These are phyloP conservation scores for Oreochromis spilurus DNA, from an alignment of 2,113 vertebrate species.

Conservation along the genomic window DNA sequence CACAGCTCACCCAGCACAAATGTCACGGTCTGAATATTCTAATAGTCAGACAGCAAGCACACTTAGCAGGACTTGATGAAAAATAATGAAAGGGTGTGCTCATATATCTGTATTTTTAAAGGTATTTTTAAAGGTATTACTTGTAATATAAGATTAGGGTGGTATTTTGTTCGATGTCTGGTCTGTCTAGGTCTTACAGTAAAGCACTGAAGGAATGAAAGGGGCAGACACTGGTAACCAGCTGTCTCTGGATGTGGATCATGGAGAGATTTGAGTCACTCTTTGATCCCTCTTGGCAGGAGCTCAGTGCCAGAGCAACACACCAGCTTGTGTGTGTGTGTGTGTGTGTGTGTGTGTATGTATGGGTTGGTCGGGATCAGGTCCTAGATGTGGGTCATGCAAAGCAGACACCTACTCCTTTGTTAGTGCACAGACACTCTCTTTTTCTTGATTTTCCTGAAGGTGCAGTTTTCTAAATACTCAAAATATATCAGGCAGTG, in stretches of 20 bases:
- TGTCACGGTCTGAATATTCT: not conserved
- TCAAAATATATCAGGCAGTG: not conserved
- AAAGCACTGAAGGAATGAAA: conserved; percentile 15
- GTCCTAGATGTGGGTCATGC: conserved; percentile 48
- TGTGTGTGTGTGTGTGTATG: not conserved
- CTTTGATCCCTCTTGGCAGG: conserved; percentile 47
- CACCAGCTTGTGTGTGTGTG: not conserved
- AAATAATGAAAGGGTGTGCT: not conserved
- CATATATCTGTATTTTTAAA: not conserved
- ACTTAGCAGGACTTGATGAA: not conserved
- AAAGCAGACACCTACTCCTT: not conserved
- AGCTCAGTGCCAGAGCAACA: not conserved
- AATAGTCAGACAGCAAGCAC: not conserved
- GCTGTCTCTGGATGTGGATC: conserved; percentile 56
- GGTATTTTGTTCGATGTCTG: not conserved
- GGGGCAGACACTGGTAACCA: not conserved
- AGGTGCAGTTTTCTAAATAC: not conserved
- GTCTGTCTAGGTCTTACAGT: not conserved
- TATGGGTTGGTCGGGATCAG: not conserved
- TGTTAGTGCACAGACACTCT: not conserved
- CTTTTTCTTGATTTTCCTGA: not conserved
- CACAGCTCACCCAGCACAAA: not conserved
- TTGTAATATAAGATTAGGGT: not conserved
- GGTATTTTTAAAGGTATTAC: not conserved
- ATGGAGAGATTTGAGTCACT: conserved; percentile 51